phyloP scores from a whole-genome alignment of 2,888 invertebrate genomes.

The Parnassius glacialis region DNA sequence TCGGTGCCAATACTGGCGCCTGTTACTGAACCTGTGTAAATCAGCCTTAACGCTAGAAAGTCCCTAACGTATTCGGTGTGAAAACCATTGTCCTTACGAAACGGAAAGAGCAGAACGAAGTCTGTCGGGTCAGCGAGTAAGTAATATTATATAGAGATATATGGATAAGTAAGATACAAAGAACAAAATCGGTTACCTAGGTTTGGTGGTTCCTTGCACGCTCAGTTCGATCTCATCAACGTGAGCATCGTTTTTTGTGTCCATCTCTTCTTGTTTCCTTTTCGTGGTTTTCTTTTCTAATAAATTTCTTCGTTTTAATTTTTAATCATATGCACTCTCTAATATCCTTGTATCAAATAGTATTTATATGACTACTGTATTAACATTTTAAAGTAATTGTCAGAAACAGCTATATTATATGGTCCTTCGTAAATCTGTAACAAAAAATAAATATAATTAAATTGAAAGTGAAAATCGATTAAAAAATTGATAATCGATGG shows the following conservation, averaged over 20 bases:
- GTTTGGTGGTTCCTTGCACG: conserved; percentile 66
- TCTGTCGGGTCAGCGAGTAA: no score
- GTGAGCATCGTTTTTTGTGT: conserved; percentile 60
- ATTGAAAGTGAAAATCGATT: no score
- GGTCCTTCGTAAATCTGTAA: conserved; percentile 54
- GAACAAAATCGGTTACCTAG: conserved; percentile 44
- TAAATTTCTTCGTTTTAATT: conserved; percentile 35
- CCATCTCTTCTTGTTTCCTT: conserved; percentile 48
- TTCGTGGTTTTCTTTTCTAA: conserved; percentile 16
- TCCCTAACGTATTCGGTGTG: no score
- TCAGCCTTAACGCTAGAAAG: no score
- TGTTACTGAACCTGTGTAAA: no score
- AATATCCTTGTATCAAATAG: conserved; percentile 29
- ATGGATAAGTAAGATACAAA: no score
- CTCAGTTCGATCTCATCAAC: conserved; percentile 72
- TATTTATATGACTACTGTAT: conserved; percentile 52
- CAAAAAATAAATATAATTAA: conserved; percentile 30
- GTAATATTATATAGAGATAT: no score
- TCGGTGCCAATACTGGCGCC: no score
- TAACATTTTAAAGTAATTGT: conserved; percentile 67
- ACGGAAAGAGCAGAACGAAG: no score
- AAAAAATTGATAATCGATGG: no score
- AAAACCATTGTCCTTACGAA: no score
- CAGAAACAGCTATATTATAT: conserved; percentile 49
- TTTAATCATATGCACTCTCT: conserved; percentile 19